Evolutionary conservation across 2,888 invertebrate genomes (phyloP), one percentile per base, ranked within the genome.

Genomic region (Platypus cylindrus): DNA sequence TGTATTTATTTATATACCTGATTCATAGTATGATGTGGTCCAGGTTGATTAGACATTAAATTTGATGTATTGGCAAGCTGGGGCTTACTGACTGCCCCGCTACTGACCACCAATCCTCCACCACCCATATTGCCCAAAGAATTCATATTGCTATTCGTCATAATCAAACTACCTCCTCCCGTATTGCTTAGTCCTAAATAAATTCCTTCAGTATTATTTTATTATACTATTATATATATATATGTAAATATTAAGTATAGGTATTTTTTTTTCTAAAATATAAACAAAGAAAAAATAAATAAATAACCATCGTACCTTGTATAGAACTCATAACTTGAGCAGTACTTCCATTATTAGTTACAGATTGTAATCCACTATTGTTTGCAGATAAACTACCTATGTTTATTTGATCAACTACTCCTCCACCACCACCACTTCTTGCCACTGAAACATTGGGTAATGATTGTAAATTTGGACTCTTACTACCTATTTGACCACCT

Each of bases 391-490:
- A 54, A 54, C 59, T 69, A 40, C 67, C 65, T 45, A 68, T 51
- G 42, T 77, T 75, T 58, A 75, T 72, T 24, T 73, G 69, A 51
- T 76, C 75, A 3, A 70, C 71, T 48, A 73, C 71, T 32, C 47
- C 59, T 50, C 63, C 73, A n/a, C n/a, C n/a, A n/a, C n/a, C n/a
- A n/a, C n/a, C n/a, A 25, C 32, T 14, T 72, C 63, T 59, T 47
- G 78, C 76, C 43, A 80, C 79, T 47, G 81, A 78, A 49, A 83
- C 79, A 54, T 85, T 84, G 30, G 84, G 84, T 37, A 85, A 84
- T 35, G 85, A 85, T 61, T 86, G 86, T 58, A 86, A 66, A 58
- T 78, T 84, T 44, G 84, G 83, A 61, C 82, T 83, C 61, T 84
- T 84, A 63, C 73, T 84, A 45, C 82, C 81, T 59, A 84, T 66